These are phyloP conservation scores for Eidolon dupreanum DNA, from an alignment of 2,797 vertebrate genomes.

Conservation along the genomic window DNA sequence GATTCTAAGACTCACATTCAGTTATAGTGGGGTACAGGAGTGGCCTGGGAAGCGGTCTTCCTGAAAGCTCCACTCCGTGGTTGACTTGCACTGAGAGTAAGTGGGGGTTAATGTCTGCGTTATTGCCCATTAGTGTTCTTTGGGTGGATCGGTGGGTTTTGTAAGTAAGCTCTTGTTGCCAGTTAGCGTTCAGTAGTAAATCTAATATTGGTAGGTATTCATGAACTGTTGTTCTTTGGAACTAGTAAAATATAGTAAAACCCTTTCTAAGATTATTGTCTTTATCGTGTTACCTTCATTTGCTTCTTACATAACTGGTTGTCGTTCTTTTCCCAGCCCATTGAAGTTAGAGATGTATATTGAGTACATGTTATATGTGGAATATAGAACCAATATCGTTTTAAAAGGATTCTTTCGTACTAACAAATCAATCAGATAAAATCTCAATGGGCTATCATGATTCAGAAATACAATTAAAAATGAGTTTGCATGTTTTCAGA, in stretches of 20 bases:
- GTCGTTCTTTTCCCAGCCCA: background rate
- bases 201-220: background rate
- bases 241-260: background rate
- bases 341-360: background rate
- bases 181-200: background rate
- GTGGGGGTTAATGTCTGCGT: background rate
- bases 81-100: background rate
- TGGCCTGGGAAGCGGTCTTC: background rate
- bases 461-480: conserved; percentile 26
- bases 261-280: background rate
- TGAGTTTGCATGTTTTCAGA: conserved; percentile 82
- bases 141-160: background rate
- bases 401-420: background rate
- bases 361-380: too few relatives aligned
- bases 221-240: background rate
- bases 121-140: background rate
- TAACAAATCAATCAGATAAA: background rate
- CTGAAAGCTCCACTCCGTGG: background rate
- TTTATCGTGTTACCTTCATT: background rate
- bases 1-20: background rate
- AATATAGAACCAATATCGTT: background rate
- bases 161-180: background rate
- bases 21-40: background rate
- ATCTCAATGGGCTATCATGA: background rate
- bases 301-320: background rate